Evolutionary conservation across 2,888 invertebrate species (phyloP), one percentile per base, ranked within the genome.

Genomic region (Lasioglossum pauxillum): DNA sequence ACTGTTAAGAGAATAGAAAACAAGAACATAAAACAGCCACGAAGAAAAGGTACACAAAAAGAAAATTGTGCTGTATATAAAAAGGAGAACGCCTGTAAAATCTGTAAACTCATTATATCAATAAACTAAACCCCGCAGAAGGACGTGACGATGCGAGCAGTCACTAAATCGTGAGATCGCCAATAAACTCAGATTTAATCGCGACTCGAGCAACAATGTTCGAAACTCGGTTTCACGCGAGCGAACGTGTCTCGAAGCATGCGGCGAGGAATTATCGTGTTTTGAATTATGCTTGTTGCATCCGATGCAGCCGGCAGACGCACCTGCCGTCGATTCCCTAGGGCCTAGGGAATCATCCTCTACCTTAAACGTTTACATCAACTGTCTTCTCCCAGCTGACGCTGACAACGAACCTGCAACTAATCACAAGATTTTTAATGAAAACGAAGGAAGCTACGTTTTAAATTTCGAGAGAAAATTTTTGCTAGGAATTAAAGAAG

Each of bases 241-340:
- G 38, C 16, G 35, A 78, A 82, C 80, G 71, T 19, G 60, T 49
- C 44, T 38, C 23, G 41, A 10, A 72, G 76, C 71, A 60, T 64
- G 49, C 38, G 38, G 74, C 69, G 78, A 49, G 60, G 23, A 81
- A 83, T 86, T 88, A 83, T 86, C 84, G 75, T 44, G 75, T 83
- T 81, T 78, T 80, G 78, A 77, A 77, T 80, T 35, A 78, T 31
- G 44, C 73, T 80, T 73, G 76, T 69, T 41, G 80, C 79, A 71
- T 80, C 80, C 76, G 82, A 77, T 16, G 87, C 89, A 90, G 87
- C 85, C 89, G 87, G 90, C 88, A 71, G 57, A 71, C 69, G 86
- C 90, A 90, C 90, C 90, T 90, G 90, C 86, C 81, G 80, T 46
- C 75, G 53, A 87, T 84, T 78, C 82, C 53, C 53, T 53, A 53